Percentiles rank a stretch among this genome's conserved stretches.
These are phyloP conservation scores for Drosophila kepulauana DNA, from an alignment of 1,140 invertebrate species.

Conservation along the genomic window DNA sequence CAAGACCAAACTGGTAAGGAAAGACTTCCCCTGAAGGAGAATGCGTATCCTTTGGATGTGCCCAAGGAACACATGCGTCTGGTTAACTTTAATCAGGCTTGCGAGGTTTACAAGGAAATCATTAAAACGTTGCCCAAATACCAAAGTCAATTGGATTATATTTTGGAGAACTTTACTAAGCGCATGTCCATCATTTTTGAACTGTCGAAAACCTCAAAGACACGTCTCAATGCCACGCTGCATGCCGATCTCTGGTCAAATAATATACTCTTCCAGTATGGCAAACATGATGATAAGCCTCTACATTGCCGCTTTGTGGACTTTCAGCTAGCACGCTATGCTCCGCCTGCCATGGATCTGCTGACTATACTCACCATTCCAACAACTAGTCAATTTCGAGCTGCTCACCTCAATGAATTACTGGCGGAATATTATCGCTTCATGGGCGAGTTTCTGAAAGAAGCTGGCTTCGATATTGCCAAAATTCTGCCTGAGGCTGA, in stretches of 20 bases:
- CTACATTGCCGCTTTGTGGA: constrained; percentile 87
- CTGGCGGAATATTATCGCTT: constrained; percentile 86
- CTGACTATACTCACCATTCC: constrained; percentile 86
- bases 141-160: constrained; percentile 69
- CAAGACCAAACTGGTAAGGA: constrained; percentile 85
- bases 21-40: constrained; percentile 85
- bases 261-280: constrained; percentile 88
- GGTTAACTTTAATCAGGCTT: constrained; percentile 85
- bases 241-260: constrained; percentile 89
- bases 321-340: constrained; percentile 87
- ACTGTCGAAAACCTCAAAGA: constrained; percentile 85
- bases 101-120: constrained; percentile 85
- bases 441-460: constrained; percentile 81
- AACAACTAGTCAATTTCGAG: constrained; percentile 84
- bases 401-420: constrained; percentile 84
- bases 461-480: constrained; percentile 79
- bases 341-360: constrained; percentile 86
- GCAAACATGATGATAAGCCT: constrained; percentile 74
- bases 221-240: constrained; percentile 86
- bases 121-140: constrained; percentile 84
- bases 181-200: constrained; percentile 85
- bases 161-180: constrained; percentile 71
- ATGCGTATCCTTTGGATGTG: constrained; percentile 83
- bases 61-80: constrained; percentile 72
- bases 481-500: constrained; percentile 79